phyloP scores from a whole-genome alignment of 2,113 vertebrate genomes.

The Megaceryle torquata region DNA sequence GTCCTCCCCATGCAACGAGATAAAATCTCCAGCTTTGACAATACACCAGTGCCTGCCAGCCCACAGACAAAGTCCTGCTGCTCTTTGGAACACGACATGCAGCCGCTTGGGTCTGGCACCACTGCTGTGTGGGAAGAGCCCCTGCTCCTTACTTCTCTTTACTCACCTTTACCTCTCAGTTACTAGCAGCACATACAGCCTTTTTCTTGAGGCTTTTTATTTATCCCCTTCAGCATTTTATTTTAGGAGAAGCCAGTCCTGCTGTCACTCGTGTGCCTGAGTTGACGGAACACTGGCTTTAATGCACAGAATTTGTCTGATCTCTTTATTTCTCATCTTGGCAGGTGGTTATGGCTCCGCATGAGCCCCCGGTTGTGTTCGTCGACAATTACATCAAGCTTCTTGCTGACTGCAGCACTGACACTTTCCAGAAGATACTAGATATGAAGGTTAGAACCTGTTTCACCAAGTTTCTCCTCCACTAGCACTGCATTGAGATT shows the following conservation, averaged over 20 bases:
- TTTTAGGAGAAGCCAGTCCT: not conserved
- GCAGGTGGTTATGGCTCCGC: slow-evolving; percentile 98
- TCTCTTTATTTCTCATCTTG: not conserved
- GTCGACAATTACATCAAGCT: slow-evolving; percentile 99
- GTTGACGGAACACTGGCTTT: not conserved
- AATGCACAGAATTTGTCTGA: not conserved
- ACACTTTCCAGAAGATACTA: slow-evolving; percentile 99
- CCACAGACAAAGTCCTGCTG: not conserved
- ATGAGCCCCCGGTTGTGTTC: slow-evolving; percentile 91
- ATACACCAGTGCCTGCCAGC: not conserved
- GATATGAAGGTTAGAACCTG: slow-evolving; percentile 91
- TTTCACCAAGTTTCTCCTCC: not conserved
- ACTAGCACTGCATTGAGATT: not conserved
- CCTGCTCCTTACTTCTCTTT: not conserved
- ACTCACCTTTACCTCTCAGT: not conserved
- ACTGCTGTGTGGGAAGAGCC: not conserved
- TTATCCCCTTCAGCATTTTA: not conserved
- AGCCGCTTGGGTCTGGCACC: not conserved
- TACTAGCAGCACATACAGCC: not conserved
- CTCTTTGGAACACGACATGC: not conserved
- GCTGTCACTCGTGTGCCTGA: not conserved
- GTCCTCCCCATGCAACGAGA: not conserved
- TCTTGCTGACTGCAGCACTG: slow-evolving; percentile 91
- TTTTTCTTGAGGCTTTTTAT: not conserved
- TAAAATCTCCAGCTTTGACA: not conserved